phyloP scores from a whole-genome alignment of 2,113 vertebrate species.

The Vombatus ursinus region DNA sequence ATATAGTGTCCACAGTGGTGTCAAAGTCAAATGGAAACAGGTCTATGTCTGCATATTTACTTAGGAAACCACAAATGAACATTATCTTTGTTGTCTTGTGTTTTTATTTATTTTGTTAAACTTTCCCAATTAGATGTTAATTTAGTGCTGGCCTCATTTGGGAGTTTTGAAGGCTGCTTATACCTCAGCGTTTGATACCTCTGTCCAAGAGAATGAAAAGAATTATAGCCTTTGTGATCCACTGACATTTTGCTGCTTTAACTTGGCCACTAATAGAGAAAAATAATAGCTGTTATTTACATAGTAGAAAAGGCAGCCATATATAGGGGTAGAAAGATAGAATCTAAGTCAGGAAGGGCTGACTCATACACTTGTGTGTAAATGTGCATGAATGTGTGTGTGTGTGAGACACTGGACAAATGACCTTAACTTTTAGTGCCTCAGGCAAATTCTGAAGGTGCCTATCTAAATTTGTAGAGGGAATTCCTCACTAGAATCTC shows the following conservation, averaged over 20 bases:
- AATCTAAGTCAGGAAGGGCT: neutral
- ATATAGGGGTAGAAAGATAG: neutral
- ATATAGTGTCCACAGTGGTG: neutral
- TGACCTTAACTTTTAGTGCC: neutral
- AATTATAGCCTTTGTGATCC: neutral
- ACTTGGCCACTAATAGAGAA: neutral
- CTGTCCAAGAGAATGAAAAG: neutral
- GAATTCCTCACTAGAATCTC: neutral
- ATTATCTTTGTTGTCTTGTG: neutral
- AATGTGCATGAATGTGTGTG: too few relatives aligned
- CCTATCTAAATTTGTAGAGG: neutral
- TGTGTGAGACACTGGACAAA: neutral
- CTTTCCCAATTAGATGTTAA: neutral
- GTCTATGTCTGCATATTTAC: neutral
- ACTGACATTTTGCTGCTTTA: slow-evolving; percentile 2
- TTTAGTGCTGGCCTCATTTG: neutral
- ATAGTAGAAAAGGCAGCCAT: neutral
- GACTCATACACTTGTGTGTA: neutral
- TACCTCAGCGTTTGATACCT: neutral
- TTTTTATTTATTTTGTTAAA: neutral
- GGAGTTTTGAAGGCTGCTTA: neutral
- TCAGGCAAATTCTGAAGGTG: neutral
- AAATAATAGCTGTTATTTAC: neutral
- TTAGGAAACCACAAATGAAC: neutral
- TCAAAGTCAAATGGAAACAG: neutral